phyloP scores from a whole-genome alignment of 2,888 invertebrate genomes.

The Uloborus plumipes region DNA sequence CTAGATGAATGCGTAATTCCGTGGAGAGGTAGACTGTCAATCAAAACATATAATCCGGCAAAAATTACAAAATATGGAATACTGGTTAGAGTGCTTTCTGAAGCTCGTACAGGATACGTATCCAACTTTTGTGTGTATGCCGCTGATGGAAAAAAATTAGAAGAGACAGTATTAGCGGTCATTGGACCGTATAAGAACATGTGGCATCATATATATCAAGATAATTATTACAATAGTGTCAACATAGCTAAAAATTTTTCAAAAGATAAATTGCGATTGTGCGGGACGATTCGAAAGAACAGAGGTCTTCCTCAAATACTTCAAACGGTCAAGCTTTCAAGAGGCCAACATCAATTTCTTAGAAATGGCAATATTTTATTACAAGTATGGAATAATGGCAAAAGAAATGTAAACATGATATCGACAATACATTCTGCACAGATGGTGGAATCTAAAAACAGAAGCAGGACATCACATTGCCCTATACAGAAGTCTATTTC shows the following conservation, averaged over 20 bases:
- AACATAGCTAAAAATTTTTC: background rate
- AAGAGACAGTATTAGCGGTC: background rate
- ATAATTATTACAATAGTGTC: constrained; percentile 18
- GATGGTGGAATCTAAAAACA: too few relatives aligned
- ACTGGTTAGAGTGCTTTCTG: background rate
- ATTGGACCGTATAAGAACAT: constrained; percentile 1
- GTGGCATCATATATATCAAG: constrained; percentile 2
- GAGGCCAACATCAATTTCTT: too few relatives aligned
- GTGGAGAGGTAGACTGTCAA: background rate
- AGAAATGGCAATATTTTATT: too few relatives aligned
- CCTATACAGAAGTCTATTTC: too few relatives aligned
- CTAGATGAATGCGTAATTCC: background rate
- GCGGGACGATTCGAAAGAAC: constrained; percentile 3
- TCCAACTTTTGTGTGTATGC: background rate
- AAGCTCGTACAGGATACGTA: background rate
- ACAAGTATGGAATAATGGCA: too few relatives aligned
- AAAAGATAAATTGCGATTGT: background rate
- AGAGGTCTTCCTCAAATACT: constrained; percentile 8
- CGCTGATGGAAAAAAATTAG: background rate
- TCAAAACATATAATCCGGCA: background rate
- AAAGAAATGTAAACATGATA: too few relatives aligned
- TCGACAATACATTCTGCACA: too few relatives aligned
- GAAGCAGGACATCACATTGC: too few relatives aligned
- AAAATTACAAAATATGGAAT: constrained; percentile 8
- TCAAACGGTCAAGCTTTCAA: too few relatives aligned